Conservation (phyloP, 2,113 vertebrate genomes). For the Alligator sinensis region DNA sequence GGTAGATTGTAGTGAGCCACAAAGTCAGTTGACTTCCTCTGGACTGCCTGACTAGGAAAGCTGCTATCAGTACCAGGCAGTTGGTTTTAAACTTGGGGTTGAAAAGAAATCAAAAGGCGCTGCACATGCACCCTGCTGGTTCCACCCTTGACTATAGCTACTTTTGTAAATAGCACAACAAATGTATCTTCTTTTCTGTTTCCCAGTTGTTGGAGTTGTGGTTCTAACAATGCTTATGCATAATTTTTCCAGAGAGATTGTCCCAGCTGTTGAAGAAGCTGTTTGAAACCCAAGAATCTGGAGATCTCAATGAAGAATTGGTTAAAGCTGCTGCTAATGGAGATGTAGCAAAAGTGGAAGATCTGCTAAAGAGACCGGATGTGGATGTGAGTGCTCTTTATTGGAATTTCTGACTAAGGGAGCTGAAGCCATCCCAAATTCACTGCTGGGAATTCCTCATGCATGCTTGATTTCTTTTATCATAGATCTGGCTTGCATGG, state of each 20-base stretch:
- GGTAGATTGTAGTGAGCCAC: too few species aligned
- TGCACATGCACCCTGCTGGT: too few species aligned
- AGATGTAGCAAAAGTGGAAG: constrained; percentile 98
- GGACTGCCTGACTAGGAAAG: too few species aligned
- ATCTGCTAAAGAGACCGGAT: constrained; percentile 95
- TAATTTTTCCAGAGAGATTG: constrained; percentile 88
- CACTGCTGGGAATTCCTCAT: neutral
- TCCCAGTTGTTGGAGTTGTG: neutral
- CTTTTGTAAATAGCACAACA: neutral
- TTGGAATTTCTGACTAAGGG: neutral
- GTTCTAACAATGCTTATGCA: constrained; percentile 42
- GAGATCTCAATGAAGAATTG: constrained; percentile 98
- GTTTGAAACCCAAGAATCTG: constrained; percentile 99
- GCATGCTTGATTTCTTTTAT: neutral
- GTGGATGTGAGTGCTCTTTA: constrained; percentile 88
- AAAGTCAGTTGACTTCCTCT: too few species aligned
- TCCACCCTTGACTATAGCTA: neutral
- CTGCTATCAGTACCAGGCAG: too few species aligned
- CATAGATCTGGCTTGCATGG: neutral
- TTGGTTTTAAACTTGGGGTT: too few species aligned
- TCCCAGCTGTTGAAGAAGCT: constrained; percentile 98
- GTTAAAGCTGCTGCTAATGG: constrained; percentile 99
- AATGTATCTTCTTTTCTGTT: neutral
- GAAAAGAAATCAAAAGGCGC: too few species aligned
- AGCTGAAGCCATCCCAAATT: neutral